Evolutionary conservation across 2,888 invertebrate genomes (phyloP).

Genomic region (Euproctis similis): DNA sequence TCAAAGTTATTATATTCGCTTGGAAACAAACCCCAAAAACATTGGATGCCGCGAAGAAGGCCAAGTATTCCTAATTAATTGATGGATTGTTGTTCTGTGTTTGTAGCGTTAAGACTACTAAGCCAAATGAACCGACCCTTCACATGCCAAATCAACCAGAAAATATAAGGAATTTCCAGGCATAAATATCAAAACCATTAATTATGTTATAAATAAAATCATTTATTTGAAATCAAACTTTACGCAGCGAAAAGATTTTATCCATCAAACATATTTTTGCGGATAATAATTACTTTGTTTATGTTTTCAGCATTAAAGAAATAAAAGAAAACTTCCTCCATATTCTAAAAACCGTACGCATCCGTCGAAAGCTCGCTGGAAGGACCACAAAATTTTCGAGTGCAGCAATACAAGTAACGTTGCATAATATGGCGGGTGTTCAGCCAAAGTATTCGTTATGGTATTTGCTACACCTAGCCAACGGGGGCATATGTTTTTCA

Average conservation of each 20-base stretch:
- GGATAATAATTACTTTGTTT: too few species aligned
- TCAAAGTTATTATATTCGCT: too few species aligned
- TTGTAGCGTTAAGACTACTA: slow-evolving; percentile 4
- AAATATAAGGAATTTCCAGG: too few species aligned
- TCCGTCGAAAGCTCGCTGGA: slow-evolving; percentile 46
- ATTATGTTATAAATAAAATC: too few species aligned
- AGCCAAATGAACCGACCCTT: neutral
- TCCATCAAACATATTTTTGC: too few species aligned
- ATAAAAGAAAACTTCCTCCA: slow-evolving; percentile 10
- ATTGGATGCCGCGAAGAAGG: slow-evolving; percentile 18
- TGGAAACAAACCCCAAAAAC: slow-evolving; percentile 10
- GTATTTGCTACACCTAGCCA: slow-evolving; percentile 74
- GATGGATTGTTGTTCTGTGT: slow-evolving; percentile 30
- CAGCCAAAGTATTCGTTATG: slow-evolving; percentile 75
- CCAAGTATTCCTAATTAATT: slow-evolving; percentile 35
- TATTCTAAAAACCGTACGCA: slow-evolving; percentile 26
- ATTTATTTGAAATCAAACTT: too few species aligned
- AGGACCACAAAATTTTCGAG: slow-evolving; percentile 56
- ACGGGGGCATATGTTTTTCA: slow-evolving; percentile 71
- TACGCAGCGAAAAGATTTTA: too few species aligned
- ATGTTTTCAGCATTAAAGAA: slow-evolving; percentile 7
- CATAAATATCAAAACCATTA: too few species aligned
- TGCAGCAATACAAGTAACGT: slow-evolving; percentile 65
- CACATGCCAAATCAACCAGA: slow-evolving; percentile 2
- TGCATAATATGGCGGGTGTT: slow-evolving; percentile 72